Percentiles rank a stretch among this genome's conserved stretches.
Conservation (phyloP, 2,888 invertebrate species). For the Epinotia nisella region DNA sequence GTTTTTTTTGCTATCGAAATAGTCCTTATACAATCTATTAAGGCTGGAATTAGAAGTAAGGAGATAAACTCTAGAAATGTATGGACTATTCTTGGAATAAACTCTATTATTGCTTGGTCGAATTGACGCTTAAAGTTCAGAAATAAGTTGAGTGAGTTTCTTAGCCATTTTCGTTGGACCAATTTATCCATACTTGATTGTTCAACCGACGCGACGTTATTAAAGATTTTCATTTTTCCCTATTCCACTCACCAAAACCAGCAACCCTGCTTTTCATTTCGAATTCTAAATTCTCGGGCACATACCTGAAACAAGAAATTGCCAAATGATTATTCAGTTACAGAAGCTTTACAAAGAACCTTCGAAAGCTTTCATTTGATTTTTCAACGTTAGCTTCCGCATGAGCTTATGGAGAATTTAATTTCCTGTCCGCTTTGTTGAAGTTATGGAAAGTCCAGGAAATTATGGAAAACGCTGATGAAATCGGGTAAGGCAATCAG, state of each 20-base stretch:
- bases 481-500: conserved; percentile 1
- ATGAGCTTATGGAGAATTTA: conserved; percentile 63
- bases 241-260: conserved; percentile 16
- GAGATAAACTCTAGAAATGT: no score
- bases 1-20: no score
- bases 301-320: conserved; percentile 47
- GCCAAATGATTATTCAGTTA: conserved; percentile 30
- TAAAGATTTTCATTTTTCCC: no score
- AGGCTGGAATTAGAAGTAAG: no score
- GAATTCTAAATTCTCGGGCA: not conserved
- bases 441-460: conserved; percentile 51
- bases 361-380: conserved; percentile 21
- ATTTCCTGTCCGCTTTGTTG: conserved; percentile 67
- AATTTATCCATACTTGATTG: no score
- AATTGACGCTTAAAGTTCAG: no score
- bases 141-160: no score
- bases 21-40: no score
- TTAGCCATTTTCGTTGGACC: no score
- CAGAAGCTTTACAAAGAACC: conserved; percentile 11
- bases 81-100: no score
- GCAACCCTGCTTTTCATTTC: not conserved
- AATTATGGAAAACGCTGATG: conserved; percentile 34
- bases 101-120: no score
- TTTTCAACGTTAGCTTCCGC: conserved; percentile 45
- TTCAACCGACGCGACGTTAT: no score